These are phyloP conservation scores for Stenichneumon culpator DNA, from an alignment of 2,888 invertebrate genomes.

Conservation along the genomic window DNA sequence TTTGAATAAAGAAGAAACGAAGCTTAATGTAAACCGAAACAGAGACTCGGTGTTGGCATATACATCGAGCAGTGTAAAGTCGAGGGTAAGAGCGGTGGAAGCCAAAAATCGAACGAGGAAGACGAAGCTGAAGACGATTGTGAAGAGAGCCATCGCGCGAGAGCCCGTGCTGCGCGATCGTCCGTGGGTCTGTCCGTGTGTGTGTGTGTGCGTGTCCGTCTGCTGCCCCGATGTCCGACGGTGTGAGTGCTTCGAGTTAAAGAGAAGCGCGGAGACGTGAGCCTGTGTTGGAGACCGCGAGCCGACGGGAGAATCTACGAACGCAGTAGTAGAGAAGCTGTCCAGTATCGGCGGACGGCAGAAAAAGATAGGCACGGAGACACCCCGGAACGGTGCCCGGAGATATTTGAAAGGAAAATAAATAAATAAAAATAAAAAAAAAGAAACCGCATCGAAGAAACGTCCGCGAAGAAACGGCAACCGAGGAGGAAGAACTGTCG, in stretches of 20 bases:
- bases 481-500: neutral
- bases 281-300: slow-evolving; percentile 14
- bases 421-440: slow-evolving; percentile 18
- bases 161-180: slow-evolving; percentile 11
- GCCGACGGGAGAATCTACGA: slow-evolving; percentile 31
- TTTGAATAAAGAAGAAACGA: slow-evolving; percentile 9
- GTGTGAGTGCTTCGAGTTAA: slow-evolving; percentile 44
- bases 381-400: slow-evolving; percentile 41
- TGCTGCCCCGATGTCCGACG: slow-evolving; percentile 13
- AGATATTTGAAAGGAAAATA: slow-evolving; percentile 68
- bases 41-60: slow-evolving; percentile 4
- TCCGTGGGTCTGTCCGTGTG: slow-evolving; percentile 20
- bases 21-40: slow-evolving; percentile 28
- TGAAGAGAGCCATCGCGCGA: slow-evolving; percentile 20
- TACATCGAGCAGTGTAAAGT: slow-evolving; percentile 27
- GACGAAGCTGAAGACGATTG: slow-evolving; percentile 21
- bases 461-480: neutral
- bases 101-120: slow-evolving; percentile 21
- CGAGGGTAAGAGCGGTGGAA: slow-evolving; percentile 13
- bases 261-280: slow-evolving; percentile 44
- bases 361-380: neutral
- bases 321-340: neutral
- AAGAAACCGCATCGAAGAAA: slow-evolving; percentile 11
- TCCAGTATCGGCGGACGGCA: slow-evolving; percentile 12
- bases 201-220: neutral